Evolutionary conservation across 2,888 invertebrate genomes (phyloP), one percentile per base, ranked within the genome.

Genomic region (Elysia crispata): DNA sequence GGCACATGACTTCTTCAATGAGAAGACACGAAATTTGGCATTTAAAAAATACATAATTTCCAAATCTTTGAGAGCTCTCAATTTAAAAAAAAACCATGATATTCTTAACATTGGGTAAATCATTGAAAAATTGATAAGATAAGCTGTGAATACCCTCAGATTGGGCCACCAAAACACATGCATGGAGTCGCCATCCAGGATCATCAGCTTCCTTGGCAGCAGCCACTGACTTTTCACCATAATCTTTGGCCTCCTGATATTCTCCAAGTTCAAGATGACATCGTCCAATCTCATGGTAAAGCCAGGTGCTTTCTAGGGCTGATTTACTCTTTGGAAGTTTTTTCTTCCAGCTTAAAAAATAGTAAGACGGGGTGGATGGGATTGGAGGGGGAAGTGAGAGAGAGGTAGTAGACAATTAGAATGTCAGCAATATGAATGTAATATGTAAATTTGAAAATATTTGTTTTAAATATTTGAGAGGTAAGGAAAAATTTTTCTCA

Each of bases 231-330:
- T 90, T 90, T 82, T 90, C 88, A 30, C 91, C 91, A 81, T 88
- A 90, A 8, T 90, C 90, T 49, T 86, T 76, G 5, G 91, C 89
- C 18, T 89, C 86, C 6, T 84, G 77, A 78, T 85, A 87, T 73
- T 88, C 85, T 18, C 86, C 87, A 62, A 90, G 80, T 83, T 92
- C 93, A 79, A 93, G 85, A 84, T 93, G 90, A 84, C 93, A 93
- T 49, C 92, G 87, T 20, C 93, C 93, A 66, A 93, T 92, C 85
- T 93, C 93, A 85, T 93, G 93, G 83, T 89, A 91, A n/a, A 93
- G 84, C 92, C 93, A 93, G 0, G 92, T 91, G 66, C 89, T 89
- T 83, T 93, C 93, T 54, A 92, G 81, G 0, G 91, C 85, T 31
- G 91, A 90, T 85, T 91, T 91, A 75, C 91, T 91, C 78, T 91